These are phyloP conservation scores for Allolobophora icterica DNA, from an alignment of 2,888 invertebrate species.

Conservation along the genomic window DNA sequence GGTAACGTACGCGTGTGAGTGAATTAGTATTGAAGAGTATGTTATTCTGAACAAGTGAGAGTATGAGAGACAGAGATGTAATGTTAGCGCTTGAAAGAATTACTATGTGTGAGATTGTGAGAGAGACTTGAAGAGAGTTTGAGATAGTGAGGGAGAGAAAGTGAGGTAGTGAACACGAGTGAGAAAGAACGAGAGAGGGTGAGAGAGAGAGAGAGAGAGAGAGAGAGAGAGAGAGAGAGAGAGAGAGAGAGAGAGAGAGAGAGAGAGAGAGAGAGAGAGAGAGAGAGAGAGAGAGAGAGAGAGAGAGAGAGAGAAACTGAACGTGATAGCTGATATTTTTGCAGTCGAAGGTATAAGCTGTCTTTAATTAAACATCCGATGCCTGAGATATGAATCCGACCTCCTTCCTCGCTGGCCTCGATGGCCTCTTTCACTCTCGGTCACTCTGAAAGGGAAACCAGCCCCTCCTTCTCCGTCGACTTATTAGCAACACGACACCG, in stretches of 20 bases:
- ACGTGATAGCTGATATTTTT: neutral
- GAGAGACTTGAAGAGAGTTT: neutral
- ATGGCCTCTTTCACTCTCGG: no score
- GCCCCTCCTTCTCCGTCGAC: no score
- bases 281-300: neutral
- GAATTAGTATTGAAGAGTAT: neutral
- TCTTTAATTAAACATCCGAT: no score
- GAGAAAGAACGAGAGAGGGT: neutral
- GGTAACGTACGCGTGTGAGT: neutral
- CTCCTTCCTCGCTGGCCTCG: no score
- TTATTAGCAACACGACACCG: neutral
- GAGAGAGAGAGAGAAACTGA: neutral
- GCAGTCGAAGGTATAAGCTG: neutral
- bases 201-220: neutral
- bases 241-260: neutral
- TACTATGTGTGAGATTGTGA: neutral
- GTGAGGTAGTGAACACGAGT: neutral
- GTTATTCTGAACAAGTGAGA: neutral
- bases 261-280: neutral
- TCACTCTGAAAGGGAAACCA: no score
- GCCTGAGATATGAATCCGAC: no score
- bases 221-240: neutral
- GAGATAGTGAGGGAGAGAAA: neutral
- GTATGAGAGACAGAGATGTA: neutral
- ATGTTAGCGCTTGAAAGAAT: neutral